Base-by-base conservation (phyloP, 2,113 vertebrate species). In the Hippopotamus amphibius region DNA sequence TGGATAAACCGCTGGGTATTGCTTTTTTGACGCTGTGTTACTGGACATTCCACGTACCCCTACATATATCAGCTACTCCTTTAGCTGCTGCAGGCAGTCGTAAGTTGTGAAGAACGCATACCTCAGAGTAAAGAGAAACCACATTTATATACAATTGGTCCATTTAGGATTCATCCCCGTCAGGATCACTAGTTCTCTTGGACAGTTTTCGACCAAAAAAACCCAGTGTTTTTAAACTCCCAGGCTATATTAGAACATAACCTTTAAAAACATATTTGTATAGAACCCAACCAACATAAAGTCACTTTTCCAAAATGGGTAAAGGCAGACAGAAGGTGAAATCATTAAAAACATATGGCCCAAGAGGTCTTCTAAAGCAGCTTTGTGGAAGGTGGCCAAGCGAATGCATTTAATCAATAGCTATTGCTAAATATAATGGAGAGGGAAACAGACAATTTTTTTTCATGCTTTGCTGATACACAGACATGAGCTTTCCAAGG, bases 341-440 rank as follows among this genome's bases (percentile, higher is more conserved):
- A 48, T 97, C 85, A 96, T 96, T 71, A 94, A 94, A 98, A 97
- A 97, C 96, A 94, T 28, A 89, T 71, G 96, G 93, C 37, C 82
- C 86, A 80, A 46, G 66, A 83, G 57, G 50, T 72, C 86, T 82
- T 96, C 59, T 26, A 26, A 83, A 87, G 41, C 43, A 43, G 76
- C 43, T 63, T 37, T 6, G 66, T 95, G 94, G 95, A 95, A 95
- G 50, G 69, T 37, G 69, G 88, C 81, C 91, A 95, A 95, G 85
- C 0, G 33, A 93, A 83, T 66, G 24, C 55, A 95, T 89, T 97
- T 91, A 57, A 69, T 93, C 48, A 89, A 97, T 76, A 93, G 30
- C 68, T 82, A 86, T 69, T 79, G 71, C 84, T 96, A 65, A 96
- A 53, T 66, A 94, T 85, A 92, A 93, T 17, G 57, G 41, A 61